These are phyloP conservation scores for Erithacus rubecula DNA, from an alignment of 2,797 vertebrate species.

Conservation along the genomic window DNA sequence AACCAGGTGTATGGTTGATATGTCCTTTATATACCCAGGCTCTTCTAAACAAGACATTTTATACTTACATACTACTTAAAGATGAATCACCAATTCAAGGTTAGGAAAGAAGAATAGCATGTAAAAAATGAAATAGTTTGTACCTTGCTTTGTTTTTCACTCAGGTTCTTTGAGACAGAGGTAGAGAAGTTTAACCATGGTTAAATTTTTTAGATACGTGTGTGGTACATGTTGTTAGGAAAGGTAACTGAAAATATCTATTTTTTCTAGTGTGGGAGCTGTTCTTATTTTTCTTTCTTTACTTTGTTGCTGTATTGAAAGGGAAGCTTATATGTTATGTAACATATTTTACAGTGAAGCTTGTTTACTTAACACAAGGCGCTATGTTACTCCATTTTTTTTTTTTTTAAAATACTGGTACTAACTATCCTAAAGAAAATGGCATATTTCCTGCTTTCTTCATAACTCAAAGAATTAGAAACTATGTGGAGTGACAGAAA, in stretches of 20 bases:
- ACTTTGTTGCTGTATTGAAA: neutral
- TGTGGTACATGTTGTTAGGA: fast-evolving
- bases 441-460: neutral
- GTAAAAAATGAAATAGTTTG: neutral
- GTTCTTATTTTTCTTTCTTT: neutral
- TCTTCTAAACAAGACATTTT: neutral
- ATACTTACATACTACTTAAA: neutral
- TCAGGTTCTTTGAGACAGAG: neutral
- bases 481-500: neutral
- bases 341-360: neutral
- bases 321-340: neutral
- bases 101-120: neutral
- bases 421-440: neutral
- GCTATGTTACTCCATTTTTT: neutral
- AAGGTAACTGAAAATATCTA: neutral
- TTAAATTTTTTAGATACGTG: neutral
- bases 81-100: neutral
- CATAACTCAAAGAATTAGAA: neutral
- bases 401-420: neutral
- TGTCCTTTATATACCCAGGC: neutral
- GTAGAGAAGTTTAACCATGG: neutral
- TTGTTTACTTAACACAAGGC: neutral
- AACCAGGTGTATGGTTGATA: neutral
- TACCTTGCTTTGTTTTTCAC: neutral
- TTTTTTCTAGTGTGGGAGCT: neutral